Evolutionary conservation across 2,888 invertebrate species (phyloP).

Genomic region (Lymantria monacha): DNA sequence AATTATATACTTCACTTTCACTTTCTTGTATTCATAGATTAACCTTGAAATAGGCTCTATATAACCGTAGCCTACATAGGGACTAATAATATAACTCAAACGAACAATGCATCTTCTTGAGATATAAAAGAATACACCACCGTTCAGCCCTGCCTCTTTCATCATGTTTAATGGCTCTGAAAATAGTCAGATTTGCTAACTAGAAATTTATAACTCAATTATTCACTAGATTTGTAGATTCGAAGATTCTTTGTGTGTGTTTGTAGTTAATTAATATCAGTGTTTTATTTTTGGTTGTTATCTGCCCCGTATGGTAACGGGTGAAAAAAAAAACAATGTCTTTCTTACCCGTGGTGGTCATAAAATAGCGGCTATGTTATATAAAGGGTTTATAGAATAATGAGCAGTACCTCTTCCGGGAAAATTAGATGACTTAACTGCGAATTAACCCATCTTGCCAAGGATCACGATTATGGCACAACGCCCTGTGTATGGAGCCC

Average conservation of each 20-base stretch:
- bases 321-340: too few relatives aligned
- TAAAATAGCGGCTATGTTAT: too few relatives aligned
- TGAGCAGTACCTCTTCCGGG: too few relatives aligned
- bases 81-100: slow-evolving; percentile 8
- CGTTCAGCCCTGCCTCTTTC: slow-evolving; percentile 26
- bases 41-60: slow-evolving; percentile 15
- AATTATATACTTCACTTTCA: slow-evolving; percentile 22
- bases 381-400: too few relatives aligned
- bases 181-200: slow-evolving; percentile 34
- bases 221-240: slow-evolving; percentile 29
- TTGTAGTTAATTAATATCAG: too few relatives aligned
- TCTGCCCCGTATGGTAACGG: background rate
- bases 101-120: slow-evolving; percentile 34
- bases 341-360: too few relatives aligned
- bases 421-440: too few relatives aligned
- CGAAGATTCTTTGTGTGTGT: background rate
- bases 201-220: slow-evolving; percentile 36
- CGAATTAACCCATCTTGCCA: too few relatives aligned
- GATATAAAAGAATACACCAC: slow-evolving; percentile 31
- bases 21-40: slow-evolving; percentile 20
- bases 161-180: slow-evolving; percentile 38
- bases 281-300: background rate
- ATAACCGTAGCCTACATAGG: slow-evolving; percentile 4
- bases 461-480: too few relatives aligned
- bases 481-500: too few relatives aligned